Base-by-base conservation (phyloP, 1,140 invertebrate species). In the Gyrodactylus salaris region DNA sequence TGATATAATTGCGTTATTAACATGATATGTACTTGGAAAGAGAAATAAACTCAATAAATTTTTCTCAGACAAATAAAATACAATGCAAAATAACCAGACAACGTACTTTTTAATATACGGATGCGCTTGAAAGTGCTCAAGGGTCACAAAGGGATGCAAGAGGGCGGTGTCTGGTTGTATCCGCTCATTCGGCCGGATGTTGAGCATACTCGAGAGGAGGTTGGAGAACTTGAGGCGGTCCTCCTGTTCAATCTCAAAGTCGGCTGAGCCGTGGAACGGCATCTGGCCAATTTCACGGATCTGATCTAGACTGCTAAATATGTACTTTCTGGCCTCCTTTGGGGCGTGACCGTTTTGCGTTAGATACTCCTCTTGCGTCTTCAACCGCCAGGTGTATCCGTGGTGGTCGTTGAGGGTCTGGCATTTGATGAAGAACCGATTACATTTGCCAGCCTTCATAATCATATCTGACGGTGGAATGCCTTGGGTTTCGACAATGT, bases 401-500 rank as follows among this genome's bases (percentile, higher is more conserved):
- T n/a, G n/a, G n/a, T 16, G 7, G 34, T 54, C n/a, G n/a, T 54
- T 54, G 7, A 54, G 7, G n/a, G 20, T 20, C 1, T 21, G 25
- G 26, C 68, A 21, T 69, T 69, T 68, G 2, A 23, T 25, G 21
- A 73, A 73, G 26, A 73, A 73, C 1, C 72, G 68, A 25, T 73
- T 73, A 25, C n/a, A n/a, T 25, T 73, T 73, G 1, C 72, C 34
- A 69, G 72, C 72, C 16, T 68, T n/a, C 26, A 25, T 73, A 23
- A 73, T 16, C 72, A 73, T 68, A 69, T 68, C 72, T 25, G 72
- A 68, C 25, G 72, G 72, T 16, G 72, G 72, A n/a, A 68, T n/a
- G 7, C 72, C 72, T 73, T 73, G 72, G 1, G 72, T 73, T 24
- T 73, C 72, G 25, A 73, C 26, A 25, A 73, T 73, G 26, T 73